phyloP scores from a whole-genome alignment of 2,113 vertebrate species.

The Panurus biarmicus region DNA sequence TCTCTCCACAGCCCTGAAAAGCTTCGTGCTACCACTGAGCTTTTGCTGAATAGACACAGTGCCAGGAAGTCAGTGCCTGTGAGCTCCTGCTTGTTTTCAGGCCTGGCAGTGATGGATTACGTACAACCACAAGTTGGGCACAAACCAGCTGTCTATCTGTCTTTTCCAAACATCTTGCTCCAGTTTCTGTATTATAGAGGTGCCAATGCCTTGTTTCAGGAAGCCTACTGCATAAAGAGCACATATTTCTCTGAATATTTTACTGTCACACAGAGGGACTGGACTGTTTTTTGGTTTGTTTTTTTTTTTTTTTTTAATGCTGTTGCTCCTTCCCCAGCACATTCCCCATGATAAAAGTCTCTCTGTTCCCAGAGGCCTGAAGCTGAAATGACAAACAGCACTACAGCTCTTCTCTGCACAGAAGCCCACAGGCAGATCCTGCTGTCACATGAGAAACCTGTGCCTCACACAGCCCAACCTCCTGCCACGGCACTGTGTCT shows the following conservation, averaged over 20 bases:
- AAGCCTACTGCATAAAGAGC: slow-evolving; percentile 19
- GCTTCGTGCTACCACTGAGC: not conserved
- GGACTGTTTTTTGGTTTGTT: not conserved
- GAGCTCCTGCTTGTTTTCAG: slow-evolving; percentile 44
- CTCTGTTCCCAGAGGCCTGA: not conserved
- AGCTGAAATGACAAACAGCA: not conserved
- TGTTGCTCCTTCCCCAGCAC: not conserved
- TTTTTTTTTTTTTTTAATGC: not conserved
- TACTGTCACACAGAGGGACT: slow-evolving; percentile 15
- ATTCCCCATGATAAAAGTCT: not conserved
- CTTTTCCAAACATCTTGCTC: slow-evolving; percentile 56
- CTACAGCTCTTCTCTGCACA: not conserved
- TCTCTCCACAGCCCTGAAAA: not conserved
- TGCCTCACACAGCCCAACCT: not conserved
- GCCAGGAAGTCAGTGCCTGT: slow-evolving; percentile 15
- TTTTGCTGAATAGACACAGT: not conserved
- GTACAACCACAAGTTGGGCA: slow-evolving; percentile 42
- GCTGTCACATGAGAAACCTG: not conserved
- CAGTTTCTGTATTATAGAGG: slow-evolving; percentile 12
- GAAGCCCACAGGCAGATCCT: not conserved
- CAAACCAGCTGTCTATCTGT: slow-evolving; percentile 55
- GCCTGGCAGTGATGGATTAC: slow-evolving; percentile 58
- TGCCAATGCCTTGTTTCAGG: slow-evolving; percentile 36
- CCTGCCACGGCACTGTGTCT: not conserved
- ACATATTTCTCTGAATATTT: slow-evolving; percentile 54